phyloP scores from a whole-genome alignment of 37 sponge, comb jelly and placozoan genomes.

The Haliclona indistincta region DNA sequence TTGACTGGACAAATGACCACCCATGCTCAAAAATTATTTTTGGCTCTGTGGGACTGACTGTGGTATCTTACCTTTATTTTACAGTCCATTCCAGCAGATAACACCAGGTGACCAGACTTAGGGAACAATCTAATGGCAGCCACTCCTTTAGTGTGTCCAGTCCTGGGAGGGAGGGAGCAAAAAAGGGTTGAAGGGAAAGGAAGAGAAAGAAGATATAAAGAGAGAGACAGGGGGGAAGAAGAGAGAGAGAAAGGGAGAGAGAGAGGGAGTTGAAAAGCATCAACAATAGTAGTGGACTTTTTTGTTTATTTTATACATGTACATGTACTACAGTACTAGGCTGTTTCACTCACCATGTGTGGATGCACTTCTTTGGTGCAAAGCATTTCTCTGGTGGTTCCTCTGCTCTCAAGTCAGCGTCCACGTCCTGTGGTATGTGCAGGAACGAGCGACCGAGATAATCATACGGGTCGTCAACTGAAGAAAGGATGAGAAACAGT shows the following conservation, averaged over 20 bases:
- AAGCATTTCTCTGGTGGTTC: constrained; percentile 95
- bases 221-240: constrained; percentile 12
- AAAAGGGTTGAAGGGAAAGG: constrained; percentile 6
- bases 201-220: constrained; percentile 14
- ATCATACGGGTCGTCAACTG: constrained; percentile 93
- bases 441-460: constrained; percentile 97
- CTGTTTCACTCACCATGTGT: constrained; percentile 76
- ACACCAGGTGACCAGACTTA: constrained; percentile 86
- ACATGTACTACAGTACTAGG: not conserved
- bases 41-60: too few species aligned
- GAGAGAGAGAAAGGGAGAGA: not conserved
- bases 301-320: not conserved
- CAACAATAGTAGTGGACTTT: not conserved
- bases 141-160: constrained; percentile 90
- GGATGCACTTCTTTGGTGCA: constrained; percentile 90
- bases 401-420: constrained; percentile 76
- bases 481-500: not conserved
- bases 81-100: constrained; percentile 94
- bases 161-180: constrained; percentile 30
- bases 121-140: constrained; percentile 88
- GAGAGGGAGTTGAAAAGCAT: not conserved
- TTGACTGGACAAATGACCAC: too few species aligned
- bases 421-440: constrained; percentile 88
- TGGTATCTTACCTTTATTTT: constrained; percentile 84
- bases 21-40: too few species aligned